Evolutionary conservation across 2,113 vertebrate genomes (phyloP), one percentile per base, ranked within the genome.

Genomic region (Neodon shergylaensis): DNA sequence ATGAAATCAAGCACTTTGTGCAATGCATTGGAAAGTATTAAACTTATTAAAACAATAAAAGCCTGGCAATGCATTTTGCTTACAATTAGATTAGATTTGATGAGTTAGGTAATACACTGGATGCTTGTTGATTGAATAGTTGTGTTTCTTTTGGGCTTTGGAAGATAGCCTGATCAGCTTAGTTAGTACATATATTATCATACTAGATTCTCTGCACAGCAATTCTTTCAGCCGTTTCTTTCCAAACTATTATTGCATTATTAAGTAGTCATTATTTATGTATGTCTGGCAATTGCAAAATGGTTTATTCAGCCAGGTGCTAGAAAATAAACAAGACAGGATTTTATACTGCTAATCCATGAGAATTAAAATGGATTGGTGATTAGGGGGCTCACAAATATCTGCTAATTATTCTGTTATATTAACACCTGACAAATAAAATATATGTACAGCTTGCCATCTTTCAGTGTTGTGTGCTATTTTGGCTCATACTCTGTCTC

Each of bases 201-300:
- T 7, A 5, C 78, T 49, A 54, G 94, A 42, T 14, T 77, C 63
- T 77, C 52, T 68, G 36, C 54, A 65, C 79, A 90, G 8, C 42
- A 52, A 2, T 82, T 94, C 19, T 10, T 66, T 39, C 3, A 39
- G 17, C 2, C 12, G n/a, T 66, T 88, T 90, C n/a, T 84, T 36
- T 65, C 61, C 17, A 88, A 95, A 66, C 28, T 22, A 84, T 73
- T 82, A 91, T 66, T 88, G n/a, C 31, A 76, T 94, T 84, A 88
- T 90, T 94, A 77, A 94, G 93, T 42, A 93, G 91, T 28, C 58
- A 96, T 90, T 81, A 68, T 92, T 88, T 83, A 79, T 92, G 28
- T 93, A 54, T 90, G 54, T 85, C 54, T 58, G 39, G 66, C 21
- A 72, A 47, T 26, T 42, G 5, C 12, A 42, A 83, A 70, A 58